These are phyloP conservation scores for Hepsetus odoe DNA, from an alignment of 2,113 vertebrate species.

Conservation along the genomic window DNA sequence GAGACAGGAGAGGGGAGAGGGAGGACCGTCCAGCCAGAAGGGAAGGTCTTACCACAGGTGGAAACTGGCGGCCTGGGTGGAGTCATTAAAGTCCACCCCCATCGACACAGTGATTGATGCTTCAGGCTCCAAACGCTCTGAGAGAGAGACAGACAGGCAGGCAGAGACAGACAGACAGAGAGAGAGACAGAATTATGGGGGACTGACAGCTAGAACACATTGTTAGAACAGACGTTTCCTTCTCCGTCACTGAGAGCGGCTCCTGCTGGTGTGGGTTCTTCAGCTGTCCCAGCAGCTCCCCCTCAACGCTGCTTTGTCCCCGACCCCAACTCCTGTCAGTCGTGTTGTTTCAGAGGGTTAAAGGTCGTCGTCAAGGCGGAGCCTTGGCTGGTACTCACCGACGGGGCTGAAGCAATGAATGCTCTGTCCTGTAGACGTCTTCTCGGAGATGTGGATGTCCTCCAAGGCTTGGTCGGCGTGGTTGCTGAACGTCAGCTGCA, in stretches of 20 bases:
- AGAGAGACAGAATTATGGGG: background rate
- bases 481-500: constrained; percentile 87
- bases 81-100: constrained; percentile 97
- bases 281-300: no score
- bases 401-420: constrained; percentile 84
- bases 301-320: no score
- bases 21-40: background rate
- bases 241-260: no score
- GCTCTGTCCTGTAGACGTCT: constrained; percentile 75
- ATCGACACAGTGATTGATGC: constrained; percentile 85
- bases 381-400: no score
- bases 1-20: background rate
- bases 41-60: constrained; percentile 87
- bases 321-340: no score
- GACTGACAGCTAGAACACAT: background rate
- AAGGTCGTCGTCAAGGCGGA: no score
- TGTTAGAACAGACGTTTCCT: no score
- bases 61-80: constrained; percentile 92
- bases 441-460: constrained; percentile 84
- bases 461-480: constrained; percentile 83
- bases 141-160: constrained; percentile 32
- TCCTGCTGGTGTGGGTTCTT: no score
- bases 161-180: background rate
- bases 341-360: no score
- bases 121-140: constrained; percentile 87